A percentile compares a stretch with the other conserved stretches of the same genome.
These are phyloP conservation scores for Delphinapterus leucas DNA, from an alignment of 2,113 vertebrate species.

Conservation along the genomic window DNA sequence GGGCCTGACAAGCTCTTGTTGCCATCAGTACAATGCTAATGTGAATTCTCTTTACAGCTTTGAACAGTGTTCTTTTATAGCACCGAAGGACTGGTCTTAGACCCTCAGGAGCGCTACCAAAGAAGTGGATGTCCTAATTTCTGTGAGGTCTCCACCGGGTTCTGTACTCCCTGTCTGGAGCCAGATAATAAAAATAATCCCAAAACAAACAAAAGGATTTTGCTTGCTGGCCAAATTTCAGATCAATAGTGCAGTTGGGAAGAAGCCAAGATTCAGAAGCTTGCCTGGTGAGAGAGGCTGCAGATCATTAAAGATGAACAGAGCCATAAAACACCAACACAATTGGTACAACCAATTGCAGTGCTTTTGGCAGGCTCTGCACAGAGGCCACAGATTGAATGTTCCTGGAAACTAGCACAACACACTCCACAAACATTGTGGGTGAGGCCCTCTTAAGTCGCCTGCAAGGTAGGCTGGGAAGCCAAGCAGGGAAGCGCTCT, in stretches of 20 bases:
- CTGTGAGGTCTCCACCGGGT: conserved; percentile 35
- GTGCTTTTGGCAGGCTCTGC: conserved; percentile 20
- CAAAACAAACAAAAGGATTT: conserved; percentile 64
- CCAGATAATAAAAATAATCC: conserved; percentile 72
- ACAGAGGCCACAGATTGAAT: background rate
- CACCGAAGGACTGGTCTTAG: background rate
- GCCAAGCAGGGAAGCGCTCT: background rate
- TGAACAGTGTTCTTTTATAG: conserved; percentile 24
- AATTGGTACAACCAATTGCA: background rate
- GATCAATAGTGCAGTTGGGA: conserved; percentile 70
- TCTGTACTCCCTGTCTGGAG: conserved; percentile 52
- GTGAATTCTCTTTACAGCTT: conserved; percentile 50
- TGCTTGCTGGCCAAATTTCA: conserved; percentile 63
- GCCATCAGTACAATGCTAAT: conserved; percentile 38
- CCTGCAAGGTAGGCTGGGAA: background rate
- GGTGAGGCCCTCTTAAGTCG: background rate
- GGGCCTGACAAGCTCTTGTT: conserved; percentile 37
- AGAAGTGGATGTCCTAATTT: conserved; percentile 49
- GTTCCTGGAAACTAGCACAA: conserved; percentile 20
- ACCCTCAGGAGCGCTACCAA: conserved; percentile 3
- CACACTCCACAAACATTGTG: background rate
- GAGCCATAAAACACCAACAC: conserved; percentile 60
- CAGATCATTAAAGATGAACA: conserved; percentile 70
- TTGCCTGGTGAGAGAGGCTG: conserved; percentile 51
- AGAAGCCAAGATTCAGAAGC: conserved; percentile 55